Evolutionary conservation across 2,113 vertebrate species (phyloP).

Genomic region (Polypterus bichir): DNA sequence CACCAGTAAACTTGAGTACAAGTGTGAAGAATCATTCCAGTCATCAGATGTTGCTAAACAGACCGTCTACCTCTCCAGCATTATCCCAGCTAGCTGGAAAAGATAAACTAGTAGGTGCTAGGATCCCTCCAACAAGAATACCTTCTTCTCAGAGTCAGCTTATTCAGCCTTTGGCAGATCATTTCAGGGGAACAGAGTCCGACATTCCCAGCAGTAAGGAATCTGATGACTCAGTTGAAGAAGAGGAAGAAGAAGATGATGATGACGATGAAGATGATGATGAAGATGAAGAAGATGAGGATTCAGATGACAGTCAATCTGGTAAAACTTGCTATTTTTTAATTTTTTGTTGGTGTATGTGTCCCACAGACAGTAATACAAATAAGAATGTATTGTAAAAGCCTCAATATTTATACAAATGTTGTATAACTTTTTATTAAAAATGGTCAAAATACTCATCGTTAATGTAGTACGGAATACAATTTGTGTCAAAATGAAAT

Average conservation of each 20-base stretch:
- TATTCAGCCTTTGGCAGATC: constrained; percentile 60
- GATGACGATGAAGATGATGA: constrained; percentile 79
- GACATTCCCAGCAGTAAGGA: constrained; percentile 79
- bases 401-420: too few species aligned
- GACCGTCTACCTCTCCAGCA: constrained; percentile 48
- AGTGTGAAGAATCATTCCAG: constrained; percentile 47
- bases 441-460: too few species aligned
- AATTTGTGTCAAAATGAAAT: too few species aligned
- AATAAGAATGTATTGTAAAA: too few species aligned
- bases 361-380: too few species aligned
- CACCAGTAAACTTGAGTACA: constrained; percentile 70
- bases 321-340: constrained; percentile 45
- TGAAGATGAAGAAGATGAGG: constrained; percentile 64
- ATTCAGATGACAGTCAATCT: constrained; percentile 83
- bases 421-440: too few species aligned
- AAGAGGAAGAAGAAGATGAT: constrained; percentile 84
- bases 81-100: constrained; percentile 62
- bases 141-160: constrained; percentile 63
- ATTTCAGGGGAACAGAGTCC: constrained; percentile 65
- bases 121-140: constrained; percentile 36
- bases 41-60: constrained; percentile 32
- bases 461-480: too few species aligned
- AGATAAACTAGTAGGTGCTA: constrained; percentile 62
- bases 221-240: constrained; percentile 78
- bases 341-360: neutral